Conservation (phyloP, 2,888 invertebrate genomes). For the Scaeva pyrastri region DNA sequence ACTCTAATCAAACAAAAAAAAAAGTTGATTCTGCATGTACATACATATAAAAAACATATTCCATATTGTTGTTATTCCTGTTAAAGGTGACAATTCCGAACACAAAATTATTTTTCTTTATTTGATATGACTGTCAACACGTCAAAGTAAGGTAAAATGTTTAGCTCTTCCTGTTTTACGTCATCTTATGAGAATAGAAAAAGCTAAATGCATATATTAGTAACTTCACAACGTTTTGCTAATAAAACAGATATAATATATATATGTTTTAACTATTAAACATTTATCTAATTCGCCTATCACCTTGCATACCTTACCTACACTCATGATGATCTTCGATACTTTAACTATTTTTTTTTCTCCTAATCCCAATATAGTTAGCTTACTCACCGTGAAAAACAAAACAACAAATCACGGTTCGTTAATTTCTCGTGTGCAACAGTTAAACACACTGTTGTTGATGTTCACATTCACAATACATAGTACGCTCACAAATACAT, state of each 20-base stretch:
- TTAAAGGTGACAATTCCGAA: no score
- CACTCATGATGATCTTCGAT: not conserved
- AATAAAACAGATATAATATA: constrained; percentile 8
- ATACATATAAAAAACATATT: no score
- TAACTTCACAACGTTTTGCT: constrained; percentile 27
- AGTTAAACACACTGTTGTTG: constrained; percentile 15
- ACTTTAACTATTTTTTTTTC: constrained; percentile 31
- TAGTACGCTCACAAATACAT: constrained; percentile 18
- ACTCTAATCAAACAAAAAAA: no score
- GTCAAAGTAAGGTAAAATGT: no score
- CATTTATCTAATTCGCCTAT: constrained; percentile 16
- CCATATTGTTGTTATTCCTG: no score
- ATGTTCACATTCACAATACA: no score
- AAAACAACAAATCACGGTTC: constrained; percentile 59
- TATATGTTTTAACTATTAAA: not conserved
- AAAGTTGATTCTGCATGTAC: no score
- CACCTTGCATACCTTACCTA: not conserved
- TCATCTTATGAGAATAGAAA: not conserved
- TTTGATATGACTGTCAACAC: no score
- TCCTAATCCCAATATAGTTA: not conserved
- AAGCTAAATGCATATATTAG: constrained; percentile 6
- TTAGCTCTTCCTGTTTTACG: not conserved
- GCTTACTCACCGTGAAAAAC: constrained; percentile 38
- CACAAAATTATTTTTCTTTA: no score
- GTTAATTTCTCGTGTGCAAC: constrained; percentile 62